A percentile compares a stretch with the other conserved stretches of the same genome.
phyloP scores from a whole-genome alignment of 92 coral and sea anemone genomes.

The Galaxea fascicularis region DNA sequence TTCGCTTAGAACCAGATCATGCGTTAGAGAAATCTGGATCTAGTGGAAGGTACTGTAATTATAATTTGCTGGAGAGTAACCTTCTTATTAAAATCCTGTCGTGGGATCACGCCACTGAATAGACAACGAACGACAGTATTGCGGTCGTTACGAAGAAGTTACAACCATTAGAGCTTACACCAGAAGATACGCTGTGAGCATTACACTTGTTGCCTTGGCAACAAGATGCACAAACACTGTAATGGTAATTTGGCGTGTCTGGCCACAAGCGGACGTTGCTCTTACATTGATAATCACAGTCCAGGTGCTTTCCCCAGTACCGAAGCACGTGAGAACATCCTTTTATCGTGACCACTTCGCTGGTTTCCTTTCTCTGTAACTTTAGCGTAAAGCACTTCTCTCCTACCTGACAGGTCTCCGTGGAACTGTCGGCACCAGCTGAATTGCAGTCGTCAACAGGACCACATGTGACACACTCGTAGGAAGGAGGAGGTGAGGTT shows the following conservation, averaged over 20 bases:
- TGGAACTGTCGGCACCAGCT: constrained; percentile 13
- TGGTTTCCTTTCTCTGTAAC: constrained; percentile 34
- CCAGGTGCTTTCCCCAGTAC: constrained; percentile 58
- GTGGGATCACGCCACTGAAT: neutral
- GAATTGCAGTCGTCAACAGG: constrained; percentile 36
- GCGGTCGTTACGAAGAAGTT: neutral
- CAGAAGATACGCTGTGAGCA: neutral
- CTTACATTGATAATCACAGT: constrained; percentile 62
- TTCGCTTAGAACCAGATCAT: too few species aligned
- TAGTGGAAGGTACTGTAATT: too few species aligned
- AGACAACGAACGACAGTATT: neutral
- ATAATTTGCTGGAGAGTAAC: neutral
- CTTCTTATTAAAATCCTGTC: neutral
- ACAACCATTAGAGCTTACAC: neutral
- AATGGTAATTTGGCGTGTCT: neutral
- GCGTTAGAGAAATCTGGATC: too few species aligned
- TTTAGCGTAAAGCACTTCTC: constrained; percentile 64
- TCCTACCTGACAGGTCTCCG: constrained; percentile 30
- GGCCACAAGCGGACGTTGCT: constrained; percentile 36
- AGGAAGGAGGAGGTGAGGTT: constrained; percentile 57
- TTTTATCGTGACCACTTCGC: constrained; percentile 49
- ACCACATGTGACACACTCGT: constrained; percentile 25
- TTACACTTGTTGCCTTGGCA: constrained; percentile 67
- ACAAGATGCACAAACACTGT: constrained; percentile 65
- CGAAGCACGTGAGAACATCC: constrained; percentile 60